Conservation (phyloP, 2,797 vertebrate genomes). For the Epinephelus awoara region DNA sequence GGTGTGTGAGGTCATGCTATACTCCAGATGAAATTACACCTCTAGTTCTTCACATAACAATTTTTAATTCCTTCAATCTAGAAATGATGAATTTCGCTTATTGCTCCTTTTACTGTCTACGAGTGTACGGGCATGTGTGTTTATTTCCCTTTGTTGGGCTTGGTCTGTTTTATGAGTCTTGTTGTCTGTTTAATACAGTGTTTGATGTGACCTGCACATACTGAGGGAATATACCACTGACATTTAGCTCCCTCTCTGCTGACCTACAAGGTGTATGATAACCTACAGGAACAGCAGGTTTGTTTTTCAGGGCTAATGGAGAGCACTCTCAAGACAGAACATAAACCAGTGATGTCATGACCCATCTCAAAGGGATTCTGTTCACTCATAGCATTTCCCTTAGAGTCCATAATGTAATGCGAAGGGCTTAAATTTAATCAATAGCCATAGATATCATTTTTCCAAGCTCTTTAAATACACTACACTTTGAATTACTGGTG, state of each 20-base stretch:
- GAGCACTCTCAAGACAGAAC: slow-evolving; percentile 46
- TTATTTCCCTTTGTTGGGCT: slow-evolving; percentile 13
- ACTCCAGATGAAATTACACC: too few species aligned
- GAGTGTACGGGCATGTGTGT: neutral
- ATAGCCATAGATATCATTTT: slow-evolving; percentile 40
- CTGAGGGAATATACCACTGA: slow-evolving; percentile 48
- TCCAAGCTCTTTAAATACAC: slow-evolving; percentile 25
- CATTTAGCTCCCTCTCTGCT: slow-evolving; percentile 57
- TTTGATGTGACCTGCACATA: slow-evolving; percentile 53
- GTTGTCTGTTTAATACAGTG: slow-evolving; percentile 35
- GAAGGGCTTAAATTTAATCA: slow-evolving; percentile 51
- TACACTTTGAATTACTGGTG: slow-evolving; percentile 24
- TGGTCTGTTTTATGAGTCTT: slow-evolving; percentile 27
- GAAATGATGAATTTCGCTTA: too few species aligned
- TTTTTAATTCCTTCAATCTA: too few species aligned
- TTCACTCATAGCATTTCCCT: slow-evolving; percentile 36
- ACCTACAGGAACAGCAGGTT: slow-evolving; percentile 64
- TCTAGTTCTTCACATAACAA: too few species aligned
- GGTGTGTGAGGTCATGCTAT: too few species aligned
- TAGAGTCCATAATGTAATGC: slow-evolving; percentile 50
- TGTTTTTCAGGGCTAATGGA: slow-evolving; percentile 75
- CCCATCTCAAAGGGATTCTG: slow-evolving; percentile 55
- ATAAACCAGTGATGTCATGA: slow-evolving; percentile 54
- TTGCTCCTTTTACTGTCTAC: neutral
- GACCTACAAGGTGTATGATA: slow-evolving; percentile 73